Percentiles rank a stretch among this genome's conserved stretches.
phyloP scores from a whole-genome alignment of 2,888 invertebrate genomes.

The Steinernema hermaphroditum region DNA sequence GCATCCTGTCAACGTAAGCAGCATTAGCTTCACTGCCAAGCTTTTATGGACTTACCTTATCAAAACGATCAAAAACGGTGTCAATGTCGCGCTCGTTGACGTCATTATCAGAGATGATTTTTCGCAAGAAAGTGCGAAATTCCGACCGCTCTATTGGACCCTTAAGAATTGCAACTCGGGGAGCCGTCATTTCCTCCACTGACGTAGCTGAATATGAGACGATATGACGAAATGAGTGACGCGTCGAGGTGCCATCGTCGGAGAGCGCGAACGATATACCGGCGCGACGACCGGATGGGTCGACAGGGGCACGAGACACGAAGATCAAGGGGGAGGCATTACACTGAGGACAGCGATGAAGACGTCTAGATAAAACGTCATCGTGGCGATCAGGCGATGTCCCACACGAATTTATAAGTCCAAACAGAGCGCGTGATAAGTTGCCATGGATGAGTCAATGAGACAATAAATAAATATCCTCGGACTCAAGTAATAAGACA shows the following conservation, averaged over 20 bases:
- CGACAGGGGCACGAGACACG: background rate
- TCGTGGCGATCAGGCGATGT: background rate
- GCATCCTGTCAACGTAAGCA: conserved; percentile 36
- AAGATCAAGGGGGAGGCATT: background rate
- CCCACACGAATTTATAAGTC: too few relatives aligned
- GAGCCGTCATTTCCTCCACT: background rate
- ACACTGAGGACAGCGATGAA: conserved; percentile 1
- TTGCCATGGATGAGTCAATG: too few relatives aligned
- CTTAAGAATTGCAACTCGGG: background rate
- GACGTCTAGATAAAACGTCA: conserved; percentile 2
- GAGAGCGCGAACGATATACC: background rate
- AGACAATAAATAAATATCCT: too few relatives aligned
- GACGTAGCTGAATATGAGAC: background rate
- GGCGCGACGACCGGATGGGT: too few relatives aligned
- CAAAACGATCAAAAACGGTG: conserved; percentile 35
- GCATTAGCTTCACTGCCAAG: conserved; percentile 2
- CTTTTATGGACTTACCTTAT: conserved; percentile 33
- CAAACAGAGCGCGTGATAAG: too few relatives aligned
- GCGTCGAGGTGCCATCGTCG: background rate
- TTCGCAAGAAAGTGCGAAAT: background rate
- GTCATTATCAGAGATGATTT: background rate
- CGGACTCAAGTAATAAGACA: too few relatives aligned
- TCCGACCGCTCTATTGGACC: background rate
- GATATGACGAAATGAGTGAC: background rate
- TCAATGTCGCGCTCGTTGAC: background rate